Percentiles rank a stretch among this genome's conserved stretches.
These are phyloP conservation scores for Platycheirus albimanus DNA, from an alignment of 2,888 invertebrate genomes.

Conservation along the genomic window DNA sequence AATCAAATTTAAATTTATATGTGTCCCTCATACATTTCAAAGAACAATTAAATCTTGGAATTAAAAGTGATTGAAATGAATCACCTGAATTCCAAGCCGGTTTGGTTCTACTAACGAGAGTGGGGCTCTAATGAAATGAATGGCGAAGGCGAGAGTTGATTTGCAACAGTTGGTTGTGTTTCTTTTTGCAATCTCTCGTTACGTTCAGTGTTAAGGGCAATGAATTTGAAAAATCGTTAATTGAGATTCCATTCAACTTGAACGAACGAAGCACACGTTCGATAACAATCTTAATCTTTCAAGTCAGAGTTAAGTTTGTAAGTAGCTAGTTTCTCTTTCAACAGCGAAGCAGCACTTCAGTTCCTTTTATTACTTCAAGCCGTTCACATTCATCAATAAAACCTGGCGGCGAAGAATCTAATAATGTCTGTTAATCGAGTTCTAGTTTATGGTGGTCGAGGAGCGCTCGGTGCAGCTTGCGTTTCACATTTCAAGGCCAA, in stretches of 20 bases:
- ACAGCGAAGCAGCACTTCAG: slow-evolving; percentile 50
- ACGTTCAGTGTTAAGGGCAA: slow-evolving; percentile 19
- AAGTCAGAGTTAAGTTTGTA: slow-evolving; percentile 2
- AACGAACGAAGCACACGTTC: not conserved
- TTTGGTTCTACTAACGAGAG: slow-evolving; percentile 4
- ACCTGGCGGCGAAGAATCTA: slow-evolving; percentile 73
- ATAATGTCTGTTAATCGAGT: slow-evolving; percentile 87
- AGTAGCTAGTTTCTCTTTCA: slow-evolving; percentile 20
- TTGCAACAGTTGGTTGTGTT: slow-evolving; percentile 67
- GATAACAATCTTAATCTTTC: slow-evolving; percentile 17
- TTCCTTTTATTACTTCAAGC: slow-evolving; percentile 53
- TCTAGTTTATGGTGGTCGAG: slow-evolving; percentile 97
- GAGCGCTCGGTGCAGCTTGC: slow-evolving; percentile 95
- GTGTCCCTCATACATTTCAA: no score
- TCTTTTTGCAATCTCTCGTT: slow-evolving; percentile 31
- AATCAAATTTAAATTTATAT: no score
- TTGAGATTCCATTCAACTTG: slow-evolving; percentile 27
- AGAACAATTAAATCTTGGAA: no score
- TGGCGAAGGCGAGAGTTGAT: slow-evolving; percentile 45
- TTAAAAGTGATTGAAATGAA: slow-evolving; percentile 15
- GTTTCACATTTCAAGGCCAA: slow-evolving; percentile 94
- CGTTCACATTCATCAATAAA: slow-evolving; percentile 57
- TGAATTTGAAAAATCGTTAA: slow-evolving; percentile 14
- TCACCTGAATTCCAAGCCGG: slow-evolving; percentile 30
- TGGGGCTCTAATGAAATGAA: slow-evolving; percentile 14